These are phyloP conservation scores for Deroplatys truncata DNA, from an alignment of 2,888 invertebrate species.

Conservation along the genomic window DNA sequence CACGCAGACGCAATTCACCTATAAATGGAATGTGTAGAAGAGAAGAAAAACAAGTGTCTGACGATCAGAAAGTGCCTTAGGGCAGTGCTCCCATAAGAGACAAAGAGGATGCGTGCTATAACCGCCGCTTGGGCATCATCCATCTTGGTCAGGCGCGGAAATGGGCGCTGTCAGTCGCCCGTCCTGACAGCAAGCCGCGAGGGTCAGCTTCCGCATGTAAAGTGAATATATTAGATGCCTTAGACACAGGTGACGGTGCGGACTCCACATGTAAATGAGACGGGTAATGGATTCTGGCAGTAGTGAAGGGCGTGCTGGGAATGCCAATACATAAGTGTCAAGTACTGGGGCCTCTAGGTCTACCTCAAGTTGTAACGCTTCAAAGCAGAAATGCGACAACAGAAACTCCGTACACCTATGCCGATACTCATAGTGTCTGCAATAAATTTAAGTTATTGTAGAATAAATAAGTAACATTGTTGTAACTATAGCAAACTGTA, in stretches of 20 bases:
- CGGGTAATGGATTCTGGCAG: neutral
- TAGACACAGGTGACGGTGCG: neutral
- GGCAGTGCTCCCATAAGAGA: neutral
- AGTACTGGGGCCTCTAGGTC: no score
- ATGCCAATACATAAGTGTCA: neutral
- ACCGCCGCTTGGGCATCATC: neutral
- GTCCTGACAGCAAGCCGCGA: neutral
- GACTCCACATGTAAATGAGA: neutral
- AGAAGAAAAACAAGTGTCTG: neutral
- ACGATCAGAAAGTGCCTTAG: no score
- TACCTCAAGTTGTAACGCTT: no score
- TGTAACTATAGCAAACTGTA: no score
- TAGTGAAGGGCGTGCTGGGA: neutral
- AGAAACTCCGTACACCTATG: no score
- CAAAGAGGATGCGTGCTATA: neutral
- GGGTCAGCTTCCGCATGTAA: constrained; percentile 7
- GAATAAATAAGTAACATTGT: no score
- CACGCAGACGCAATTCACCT: neutral
- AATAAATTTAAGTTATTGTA: no score
- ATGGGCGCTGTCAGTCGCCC: neutral
- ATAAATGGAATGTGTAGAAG: neutral
- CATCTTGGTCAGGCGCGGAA: neutral
- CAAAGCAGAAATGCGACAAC: no score
- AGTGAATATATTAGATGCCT: neutral
- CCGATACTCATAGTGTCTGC: no score